These are phyloP conservation scores for Chrysodeixis includens DNA, from an alignment of 2,888 invertebrate species.

Conservation along the genomic window DNA sequence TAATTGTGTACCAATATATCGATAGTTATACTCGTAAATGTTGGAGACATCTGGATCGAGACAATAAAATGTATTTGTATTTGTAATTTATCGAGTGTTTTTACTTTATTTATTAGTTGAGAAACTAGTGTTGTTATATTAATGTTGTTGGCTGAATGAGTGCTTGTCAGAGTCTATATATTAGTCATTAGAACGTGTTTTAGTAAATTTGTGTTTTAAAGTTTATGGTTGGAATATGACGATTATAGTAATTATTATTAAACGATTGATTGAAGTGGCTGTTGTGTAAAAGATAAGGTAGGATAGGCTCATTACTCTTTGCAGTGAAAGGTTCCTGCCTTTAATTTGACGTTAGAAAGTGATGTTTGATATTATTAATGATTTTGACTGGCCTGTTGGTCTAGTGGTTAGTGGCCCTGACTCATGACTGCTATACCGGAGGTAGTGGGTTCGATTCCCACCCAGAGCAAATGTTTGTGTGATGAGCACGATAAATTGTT, in stretches of 20 bases:
- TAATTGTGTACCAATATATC: conserved; percentile 60
- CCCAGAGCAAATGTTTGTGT: too few relatives aligned
- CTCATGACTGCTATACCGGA: too few relatives aligned
- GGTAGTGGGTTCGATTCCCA: too few relatives aligned
- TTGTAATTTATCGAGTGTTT: conserved; percentile 49
- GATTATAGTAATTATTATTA: neutral
- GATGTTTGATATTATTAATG: neutral
- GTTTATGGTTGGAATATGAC: conserved; percentile 15
- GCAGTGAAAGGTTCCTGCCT: neutral
- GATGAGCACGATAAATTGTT: too few relatives aligned
- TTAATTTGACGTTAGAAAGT: neutral
- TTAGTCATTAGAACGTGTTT: conserved; percentile 37
- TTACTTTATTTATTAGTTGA: conserved; percentile 52
- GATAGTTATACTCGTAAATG: conserved; percentile 39
- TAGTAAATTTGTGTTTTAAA: conserved; percentile 43
- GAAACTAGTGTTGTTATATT: conserved; percentile 36
- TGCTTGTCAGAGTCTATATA: conserved; percentile 21
- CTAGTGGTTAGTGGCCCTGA: too few relatives aligned
- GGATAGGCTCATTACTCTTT: conserved; percentile 1
- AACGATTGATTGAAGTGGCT: neutral
- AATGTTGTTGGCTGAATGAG: conserved; percentile 43
- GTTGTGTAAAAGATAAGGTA: conserved; percentile 1
- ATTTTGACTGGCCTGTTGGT: too few relatives aligned
- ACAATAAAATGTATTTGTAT: conserved; percentile 53
- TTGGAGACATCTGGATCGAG: conserved; percentile 48